Evolutionary conservation across 2,797 vertebrate species (phyloP).

Genomic region (Urophycis tenuis): DNA sequence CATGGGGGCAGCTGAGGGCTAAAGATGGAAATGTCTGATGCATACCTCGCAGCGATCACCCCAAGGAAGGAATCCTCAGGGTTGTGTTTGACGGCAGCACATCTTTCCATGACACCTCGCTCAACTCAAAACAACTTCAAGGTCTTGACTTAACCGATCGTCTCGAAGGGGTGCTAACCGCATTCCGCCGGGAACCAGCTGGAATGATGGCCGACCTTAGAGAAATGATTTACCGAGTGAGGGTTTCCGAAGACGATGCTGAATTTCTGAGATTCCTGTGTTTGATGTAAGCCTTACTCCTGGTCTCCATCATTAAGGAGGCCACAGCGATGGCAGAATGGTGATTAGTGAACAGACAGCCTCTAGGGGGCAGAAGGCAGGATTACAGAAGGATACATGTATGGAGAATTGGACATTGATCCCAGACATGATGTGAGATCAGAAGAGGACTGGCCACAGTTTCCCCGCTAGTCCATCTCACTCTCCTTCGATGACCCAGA

Average conservation of each 20-base stretch:
- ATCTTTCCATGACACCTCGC: background rate
- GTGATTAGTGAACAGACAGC: too few relatives aligned
- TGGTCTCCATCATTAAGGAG: too few relatives aligned
- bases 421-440: background rate
- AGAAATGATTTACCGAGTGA: background rate
- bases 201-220: background rate
- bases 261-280: slow-evolving; percentile 18
- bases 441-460: background rate
- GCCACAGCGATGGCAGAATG: too few relatives aligned
- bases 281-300: background rate
- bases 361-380: too few relatives aligned
- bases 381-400: background rate
- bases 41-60: background rate
- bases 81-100: background rate
- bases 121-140: background rate
- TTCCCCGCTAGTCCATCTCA: background rate
- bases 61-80: background rate
- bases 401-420: slow-evolving; percentile 2
- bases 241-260: background rate
- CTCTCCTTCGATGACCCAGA: slow-evolving; percentile 16
- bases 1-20: background rate
- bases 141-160: background rate
- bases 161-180: background rate
- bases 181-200: background rate
- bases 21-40: background rate